These are phyloP conservation scores for Illadopsis cleaveri DNA, from an alignment of 2,113 vertebrate genomes.

Conservation along the genomic window DNA sequence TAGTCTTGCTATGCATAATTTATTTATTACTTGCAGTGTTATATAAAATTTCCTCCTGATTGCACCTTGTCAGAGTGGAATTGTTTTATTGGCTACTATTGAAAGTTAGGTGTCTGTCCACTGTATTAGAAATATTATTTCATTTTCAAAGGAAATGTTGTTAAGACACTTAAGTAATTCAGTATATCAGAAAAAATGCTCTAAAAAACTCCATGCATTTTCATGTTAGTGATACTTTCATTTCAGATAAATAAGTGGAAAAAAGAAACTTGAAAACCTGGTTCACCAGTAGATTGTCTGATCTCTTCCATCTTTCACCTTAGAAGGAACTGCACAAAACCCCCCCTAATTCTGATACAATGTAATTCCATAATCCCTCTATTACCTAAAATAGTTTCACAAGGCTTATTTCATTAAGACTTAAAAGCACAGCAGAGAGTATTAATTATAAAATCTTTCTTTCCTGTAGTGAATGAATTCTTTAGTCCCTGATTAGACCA, in stretches of 20 bases:
- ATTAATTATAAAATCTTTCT: background rate
- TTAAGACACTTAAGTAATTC: background rate
- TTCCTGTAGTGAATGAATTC: background rate
- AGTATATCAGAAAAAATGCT: background rate
- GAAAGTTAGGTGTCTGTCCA: background rate
- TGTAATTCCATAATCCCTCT: background rate
- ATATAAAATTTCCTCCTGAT: constrained; percentile 63
- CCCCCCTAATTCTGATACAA: background rate
- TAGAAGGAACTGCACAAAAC: background rate
- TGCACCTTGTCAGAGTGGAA: constrained; percentile 52
- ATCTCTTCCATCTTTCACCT: background rate
- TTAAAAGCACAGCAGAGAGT: background rate
- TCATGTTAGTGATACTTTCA: background rate
- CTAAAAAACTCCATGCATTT: background rate
- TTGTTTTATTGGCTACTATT: constrained; percentile 31
- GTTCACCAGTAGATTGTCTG: background rate
- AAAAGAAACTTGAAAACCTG: background rate
- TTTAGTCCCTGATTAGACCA: background rate
- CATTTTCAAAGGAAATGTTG: background rate
- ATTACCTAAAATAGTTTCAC: background rate
- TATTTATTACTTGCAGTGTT: constrained; percentile 61
- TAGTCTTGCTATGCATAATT: constrained; percentile 64
- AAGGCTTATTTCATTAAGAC: background rate
- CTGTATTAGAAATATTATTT: background rate
- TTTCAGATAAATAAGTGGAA: background rate